A percentile compares a stretch with the other conserved stretches of the same genome.
Evolutionary conservation across 2,797 vertebrate genomes (phyloP).

Genomic region (Enteromius fasciolatus): DNA sequence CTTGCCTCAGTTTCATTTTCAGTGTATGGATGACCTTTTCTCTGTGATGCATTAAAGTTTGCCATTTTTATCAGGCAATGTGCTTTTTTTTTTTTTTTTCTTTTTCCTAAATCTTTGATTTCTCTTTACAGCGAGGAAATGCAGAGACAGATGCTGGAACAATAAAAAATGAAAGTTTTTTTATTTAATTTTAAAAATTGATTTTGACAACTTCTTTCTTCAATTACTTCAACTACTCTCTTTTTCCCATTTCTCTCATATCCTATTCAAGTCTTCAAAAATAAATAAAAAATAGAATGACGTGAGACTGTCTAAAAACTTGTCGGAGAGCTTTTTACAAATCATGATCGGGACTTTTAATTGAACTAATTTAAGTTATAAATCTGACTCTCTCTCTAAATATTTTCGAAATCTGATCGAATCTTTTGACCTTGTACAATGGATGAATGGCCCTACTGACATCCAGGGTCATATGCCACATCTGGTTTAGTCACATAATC

Average conservation of each 20-base stretch:
- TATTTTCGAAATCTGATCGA: too few relatives aligned
- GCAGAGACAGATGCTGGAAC: slow-evolving; percentile 47
- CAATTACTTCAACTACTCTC: not conserved
- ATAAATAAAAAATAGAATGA: not conserved
- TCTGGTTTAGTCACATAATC: not conserved
- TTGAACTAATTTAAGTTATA: too few relatives aligned
- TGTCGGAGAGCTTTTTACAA: too few relatives aligned
- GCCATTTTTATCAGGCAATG: slow-evolving; percentile 37
- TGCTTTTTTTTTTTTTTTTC: slow-evolving; percentile 27
- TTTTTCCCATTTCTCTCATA: not conserved
- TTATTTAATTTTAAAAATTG: not conserved
- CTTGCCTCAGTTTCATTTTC: not conserved
- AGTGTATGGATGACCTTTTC: slow-evolving; percentile 14
- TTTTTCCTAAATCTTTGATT: slow-evolving; percentile 1
- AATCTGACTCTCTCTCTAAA: too few relatives aligned
- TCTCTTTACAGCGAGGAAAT: slow-evolving; percentile 43
- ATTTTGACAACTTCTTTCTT: not conserved
- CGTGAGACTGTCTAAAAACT: not conserved
- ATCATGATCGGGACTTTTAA: too few relatives aligned
- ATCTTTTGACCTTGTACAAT: too few relatives aligned
- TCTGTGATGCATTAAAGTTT: slow-evolving; percentile 15
- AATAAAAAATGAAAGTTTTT: not conserved
- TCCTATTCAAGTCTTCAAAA: slow-evolving; percentile 1
- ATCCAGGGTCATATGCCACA: not conserved
- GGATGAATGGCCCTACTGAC: too few relatives aligned